Base-by-base conservation (phyloP, 2,113 vertebrate genomes). In the Antennarius striatus region DNA sequence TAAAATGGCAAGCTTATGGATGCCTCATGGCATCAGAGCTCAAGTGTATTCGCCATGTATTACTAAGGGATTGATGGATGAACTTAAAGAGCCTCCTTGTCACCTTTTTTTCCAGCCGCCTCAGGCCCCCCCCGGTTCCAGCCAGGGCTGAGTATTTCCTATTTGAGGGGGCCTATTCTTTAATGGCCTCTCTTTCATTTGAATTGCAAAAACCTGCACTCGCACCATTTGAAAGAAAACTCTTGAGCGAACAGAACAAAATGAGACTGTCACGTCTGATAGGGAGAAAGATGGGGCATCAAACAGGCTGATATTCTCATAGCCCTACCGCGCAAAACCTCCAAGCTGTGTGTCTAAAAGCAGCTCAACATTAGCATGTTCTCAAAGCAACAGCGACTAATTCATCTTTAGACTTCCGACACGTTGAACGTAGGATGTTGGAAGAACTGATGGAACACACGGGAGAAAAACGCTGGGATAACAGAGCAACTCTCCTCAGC, bases 381-480 rank as follows among this genome's bases (percentile, higher is more conserved):
- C 60, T 56, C 73, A 56, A 67, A 83, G 79, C 76, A 77, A 13
- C 64, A 62, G 13, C 60, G 71, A 50, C 56, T 50, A 77, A 67
- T 32, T 71, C 45, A 50, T 68, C 69, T 81, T 59, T 63, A 39
- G 62, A 82, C 74, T 80, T 78, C 43, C 22, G 49, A 70, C 83
- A 87, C 84, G 87, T 63, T 87, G 83, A 81, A 82, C 76, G 81
- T 89, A 80, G 85, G 83, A 75, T 82, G 81, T 65, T 83, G 76
- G 83, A 83, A 79, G 57, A 71, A 71, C 69, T 75, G 73, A 73
- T 1, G 28, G 77, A 74, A 82, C 74, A 56, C 32, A 75, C 76
- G 65, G 78, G 43, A 51, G 32, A 73, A 78, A 82, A 69, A 36
- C 69, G 62, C 66, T 88, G 86, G 81, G 77, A 75, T 73, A 65